Evolutionary conservation across 2,797 vertebrate species (phyloP).

Genomic region (Cuniculus paca): DNA sequence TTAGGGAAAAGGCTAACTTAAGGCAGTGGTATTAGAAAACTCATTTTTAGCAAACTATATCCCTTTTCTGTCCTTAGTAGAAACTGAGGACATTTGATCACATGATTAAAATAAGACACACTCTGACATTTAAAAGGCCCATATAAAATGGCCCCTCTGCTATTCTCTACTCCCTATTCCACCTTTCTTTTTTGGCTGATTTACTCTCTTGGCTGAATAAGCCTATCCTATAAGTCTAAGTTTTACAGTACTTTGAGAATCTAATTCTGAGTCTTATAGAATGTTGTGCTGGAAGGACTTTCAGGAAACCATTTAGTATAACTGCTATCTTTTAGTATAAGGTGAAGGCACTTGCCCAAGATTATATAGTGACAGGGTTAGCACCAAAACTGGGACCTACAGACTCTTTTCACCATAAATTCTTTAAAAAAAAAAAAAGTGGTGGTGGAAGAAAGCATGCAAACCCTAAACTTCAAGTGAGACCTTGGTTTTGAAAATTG

Average conservation of each 20-base stretch:
- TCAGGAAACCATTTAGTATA: slow-evolving; percentile 35
- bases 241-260: slow-evolving; percentile 66
- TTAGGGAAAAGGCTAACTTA: neutral
- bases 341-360: slow-evolving; percentile 25
- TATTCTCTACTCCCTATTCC: neutral
- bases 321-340: slow-evolving; percentile 36
- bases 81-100: slow-evolving; percentile 57
- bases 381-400: slow-evolving; percentile 20
- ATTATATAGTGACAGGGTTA: slow-evolving; percentile 17
- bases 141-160: slow-evolving; percentile 52
- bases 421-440: neutral
- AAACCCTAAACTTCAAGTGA: neutral
- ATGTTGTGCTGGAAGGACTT: slow-evolving; percentile 23
- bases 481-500: slow-evolving; percentile 46
- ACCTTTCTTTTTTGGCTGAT: slow-evolving; percentile 11
- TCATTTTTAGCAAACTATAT: slow-evolving; percentile 46
- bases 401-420: neutral
- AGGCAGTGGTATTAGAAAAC: slow-evolving; percentile 12
- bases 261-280: slow-evolving; percentile 57
- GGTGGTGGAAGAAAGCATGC: too few species aligned
- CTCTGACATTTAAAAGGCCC: slow-evolving; percentile 53
- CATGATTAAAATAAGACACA: slow-evolving; percentile 53
- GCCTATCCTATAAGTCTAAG: slow-evolving; percentile 46
- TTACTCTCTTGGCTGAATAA: slow-evolving; percentile 19
- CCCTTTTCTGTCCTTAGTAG: slow-evolving; percentile 13